A percentile compares a stretch with the other conserved stretches of the same genome.
Conservation (phyloP, 2,888 invertebrate species). For the Hirudinaria manillensis region DNA sequence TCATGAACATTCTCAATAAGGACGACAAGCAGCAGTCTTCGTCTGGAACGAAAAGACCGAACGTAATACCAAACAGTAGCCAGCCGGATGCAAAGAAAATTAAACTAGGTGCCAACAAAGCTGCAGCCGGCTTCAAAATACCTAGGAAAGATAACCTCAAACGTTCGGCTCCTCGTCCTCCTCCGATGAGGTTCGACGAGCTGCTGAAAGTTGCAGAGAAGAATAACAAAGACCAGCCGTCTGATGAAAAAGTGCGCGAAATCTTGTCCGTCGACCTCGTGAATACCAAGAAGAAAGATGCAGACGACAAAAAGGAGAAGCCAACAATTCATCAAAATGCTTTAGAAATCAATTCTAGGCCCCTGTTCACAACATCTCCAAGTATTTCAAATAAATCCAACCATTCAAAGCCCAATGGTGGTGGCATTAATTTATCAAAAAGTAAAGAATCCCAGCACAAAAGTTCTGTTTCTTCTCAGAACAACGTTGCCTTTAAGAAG, state of each 20-base stretch:
- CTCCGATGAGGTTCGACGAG: background rate
- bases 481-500: conserved; percentile 5
- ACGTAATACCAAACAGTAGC: background rate
- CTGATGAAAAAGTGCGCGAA: background rate
- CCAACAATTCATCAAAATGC: background rate
- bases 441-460: background rate
- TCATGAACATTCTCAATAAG: background rate
- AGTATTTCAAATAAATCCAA: background rate
- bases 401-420: background rate
- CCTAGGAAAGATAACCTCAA: background rate
- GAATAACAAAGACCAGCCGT: background rate
- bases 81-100: background rate
- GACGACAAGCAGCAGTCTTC: background rate
- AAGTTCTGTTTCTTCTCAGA: background rate
- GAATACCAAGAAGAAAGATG: no score
- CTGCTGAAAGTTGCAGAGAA: background rate
- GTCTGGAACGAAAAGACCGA: background rate
- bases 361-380: background rate
- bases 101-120: background rate
- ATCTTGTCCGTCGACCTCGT: conserved; percentile 1
- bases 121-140: background rate
- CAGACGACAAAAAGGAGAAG: background rate
- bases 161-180: background rate
- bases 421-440: background rate
- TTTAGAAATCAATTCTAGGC: background rate